Evolutionary conservation across 2,888 invertebrate species (phyloP), one percentile per base, ranked within the genome.

Genomic region (Zelleria hepariella): DNA sequence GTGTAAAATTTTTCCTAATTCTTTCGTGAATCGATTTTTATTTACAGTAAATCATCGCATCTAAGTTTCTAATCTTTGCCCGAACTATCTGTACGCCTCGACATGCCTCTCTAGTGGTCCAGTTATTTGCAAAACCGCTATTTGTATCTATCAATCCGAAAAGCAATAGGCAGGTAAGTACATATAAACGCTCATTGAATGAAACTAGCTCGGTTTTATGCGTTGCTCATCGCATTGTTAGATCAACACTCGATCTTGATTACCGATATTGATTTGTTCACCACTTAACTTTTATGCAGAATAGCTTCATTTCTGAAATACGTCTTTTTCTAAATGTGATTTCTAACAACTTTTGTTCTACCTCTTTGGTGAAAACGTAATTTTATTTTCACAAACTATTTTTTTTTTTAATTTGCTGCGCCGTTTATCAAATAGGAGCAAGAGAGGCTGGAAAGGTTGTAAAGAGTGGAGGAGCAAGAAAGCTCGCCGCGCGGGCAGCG

Each of bases 81-180:
- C 21, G 58, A 53, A 18, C 53, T 58, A 60, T 48, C 23, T 53
- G 65, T 61, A 63, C 58, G 63, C 63, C 59, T 66, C 54, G 52
- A 8, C 59, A 57, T 55, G 73, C 71, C 69, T 73, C 77, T 74
- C 69, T 70, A 60, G 51, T 77, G 72, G 80, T 86, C 84, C 86
- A 86, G 86, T 86, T 84, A 86, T 79, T 80, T 81, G 80, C 78
- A 80, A 82, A 83, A 85, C 86, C 84, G 84, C 86, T 86, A 86
- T 79, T 83, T 82, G 82, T 79, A 81, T 72, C 77, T 79, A 81
- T 72, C 77, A 79, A 80, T 80, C 72, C 81, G 78, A 82, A 82
- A 81, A 78, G 75, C 76, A 69, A 74, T 65, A 8, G 10, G 4
- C 15, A 42, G 32, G 32, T 42, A 42, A 10, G 32, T 15, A 15